Evolutionary conservation across 2,797 vertebrate genomes (phyloP), one percentile per base, ranked within the genome.

Genomic region (Octomys mimax): DNA sequence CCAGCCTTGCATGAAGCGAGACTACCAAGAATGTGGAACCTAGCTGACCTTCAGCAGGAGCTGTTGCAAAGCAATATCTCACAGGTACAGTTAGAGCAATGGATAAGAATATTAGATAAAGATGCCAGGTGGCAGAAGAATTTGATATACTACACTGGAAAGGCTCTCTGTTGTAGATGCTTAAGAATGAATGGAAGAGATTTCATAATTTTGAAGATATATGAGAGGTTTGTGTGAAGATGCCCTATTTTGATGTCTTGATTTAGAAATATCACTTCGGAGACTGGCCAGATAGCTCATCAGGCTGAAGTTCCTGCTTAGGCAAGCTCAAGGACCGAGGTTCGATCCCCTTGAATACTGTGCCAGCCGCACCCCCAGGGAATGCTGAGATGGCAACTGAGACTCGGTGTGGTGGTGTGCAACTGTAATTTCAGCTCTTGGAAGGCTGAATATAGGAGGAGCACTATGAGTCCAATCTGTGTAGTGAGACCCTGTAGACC

Each of bases 221-320:
- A 26, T 31, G 59, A 84, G 33, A 36, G 19, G 13, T 64, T 70
- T 95, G 3, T 59, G 42, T 92, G 70, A 95, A 49, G 24, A 42
- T 68, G 10, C 4, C 28, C 24, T 66, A 19, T 59, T 94, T 46
- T 78, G 42, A 91, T 93, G 57, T 87, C 71, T 84, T 64, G n/a
- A 64, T 94, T 92, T 82, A 96, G 54, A 93, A 92, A 52, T 59
- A 68, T 59, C 21, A 36, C 21, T 49, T 68, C 4, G 54, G 54
- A 18, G 54, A 16, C 54, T 18, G 16, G 14, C 54, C 54, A 57
- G 54, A 57, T 57, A 57, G 54, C 54, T 57, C 54, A 57, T 14
- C 16, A 14, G 54, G 16, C 54, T 57, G 16, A 57, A 57, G 54
- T 16, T 14, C 14, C 16, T 57, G 54, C 5, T 57, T 57, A 57